Evolutionary conservation across 2,888 invertebrate species (phyloP).

Genomic region (Argyra leucocephala): DNA sequence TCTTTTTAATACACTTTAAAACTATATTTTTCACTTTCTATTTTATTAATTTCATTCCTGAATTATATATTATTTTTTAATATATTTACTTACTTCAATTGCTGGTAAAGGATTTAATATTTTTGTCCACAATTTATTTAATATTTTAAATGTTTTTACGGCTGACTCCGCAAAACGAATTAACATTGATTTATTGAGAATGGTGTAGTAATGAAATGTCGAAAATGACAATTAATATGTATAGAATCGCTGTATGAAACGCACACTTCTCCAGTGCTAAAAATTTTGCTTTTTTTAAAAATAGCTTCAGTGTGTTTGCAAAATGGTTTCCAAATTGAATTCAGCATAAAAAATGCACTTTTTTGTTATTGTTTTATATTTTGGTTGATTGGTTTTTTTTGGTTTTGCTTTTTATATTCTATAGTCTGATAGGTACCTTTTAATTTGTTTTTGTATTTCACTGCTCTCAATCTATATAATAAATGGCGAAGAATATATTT

Average conservation of each 20-base stretch:
- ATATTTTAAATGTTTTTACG: slow-evolving; percentile 54
- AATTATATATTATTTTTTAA: neutral
- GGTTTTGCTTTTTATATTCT: too few species aligned
- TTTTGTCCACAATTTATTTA: slow-evolving; percentile 55
- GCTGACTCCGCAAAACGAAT: slow-evolving; percentile 55
- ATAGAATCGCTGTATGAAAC: neutral
- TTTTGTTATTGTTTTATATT: neutral
- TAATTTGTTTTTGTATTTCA: too few species aligned
- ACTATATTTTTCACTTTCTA: too few species aligned
- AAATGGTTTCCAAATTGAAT: neutral
- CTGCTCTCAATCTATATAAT: too few species aligned
- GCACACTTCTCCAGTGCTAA: neutral
- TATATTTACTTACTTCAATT: slow-evolving; percentile 32
- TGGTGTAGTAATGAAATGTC: neutral
- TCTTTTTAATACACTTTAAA: too few species aligned
- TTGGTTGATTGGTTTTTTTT: too few species aligned
- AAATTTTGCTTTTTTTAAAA: too few species aligned
- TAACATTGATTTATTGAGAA: slow-evolving; percentile 31
- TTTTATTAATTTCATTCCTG: too few species aligned
- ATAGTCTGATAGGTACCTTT: too few species aligned
- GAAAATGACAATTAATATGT: neutral
- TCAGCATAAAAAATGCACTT: slow-evolving; percentile 5
- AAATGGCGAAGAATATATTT: too few species aligned
- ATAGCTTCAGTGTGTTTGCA: neutral
- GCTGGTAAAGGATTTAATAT: slow-evolving; percentile 39